Evolutionary conservation across 2,113 vertebrate species (phyloP).

Genomic region (Rhagologus leucostigma): DNA sequence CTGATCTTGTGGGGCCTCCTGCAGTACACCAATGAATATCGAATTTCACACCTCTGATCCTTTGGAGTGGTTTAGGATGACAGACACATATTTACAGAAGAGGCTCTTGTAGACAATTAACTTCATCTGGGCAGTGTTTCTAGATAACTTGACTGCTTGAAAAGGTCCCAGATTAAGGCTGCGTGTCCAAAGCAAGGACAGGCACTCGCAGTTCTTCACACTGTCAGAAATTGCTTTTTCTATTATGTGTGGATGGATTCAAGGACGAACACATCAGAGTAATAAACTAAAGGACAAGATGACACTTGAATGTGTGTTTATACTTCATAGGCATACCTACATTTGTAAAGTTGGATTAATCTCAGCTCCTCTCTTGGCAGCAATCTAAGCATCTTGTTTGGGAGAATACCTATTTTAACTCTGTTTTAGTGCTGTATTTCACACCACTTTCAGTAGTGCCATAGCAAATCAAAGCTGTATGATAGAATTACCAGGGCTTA

Average conservation of each 20-base stretch:
- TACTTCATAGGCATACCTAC: not conserved
- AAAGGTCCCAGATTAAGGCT: not conserved
- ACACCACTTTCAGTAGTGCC: not conserved
- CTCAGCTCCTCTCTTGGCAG: not conserved
- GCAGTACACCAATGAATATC: not conserved
- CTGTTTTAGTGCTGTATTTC: not conserved
- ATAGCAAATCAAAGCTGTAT: not conserved
- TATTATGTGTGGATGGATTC: not conserved
- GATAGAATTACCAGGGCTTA: not conserved
- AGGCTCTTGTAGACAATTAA: not conserved
- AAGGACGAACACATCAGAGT: not conserved
- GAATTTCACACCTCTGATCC: conserved; percentile 30
- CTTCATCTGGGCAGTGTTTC: not conserved
- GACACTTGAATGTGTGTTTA: not conserved
- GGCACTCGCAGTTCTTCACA: not conserved
- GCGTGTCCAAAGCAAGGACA: not conserved
- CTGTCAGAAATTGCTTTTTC: not conserved
- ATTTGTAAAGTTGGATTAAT: not conserved
- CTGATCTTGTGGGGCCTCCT: not conserved
- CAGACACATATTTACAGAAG: not conserved
- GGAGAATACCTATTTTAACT: not conserved
- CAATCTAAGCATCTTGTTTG: not conserved
- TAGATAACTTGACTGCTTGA: not conserved
- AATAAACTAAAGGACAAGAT: not conserved
- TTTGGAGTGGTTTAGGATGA: not conserved